A percentile compares a stretch with the other conserved stretches of the same genome.
Evolutionary conservation across 2,113 vertebrate species (phyloP).

Genomic region (Alouatta palliata): DNA sequence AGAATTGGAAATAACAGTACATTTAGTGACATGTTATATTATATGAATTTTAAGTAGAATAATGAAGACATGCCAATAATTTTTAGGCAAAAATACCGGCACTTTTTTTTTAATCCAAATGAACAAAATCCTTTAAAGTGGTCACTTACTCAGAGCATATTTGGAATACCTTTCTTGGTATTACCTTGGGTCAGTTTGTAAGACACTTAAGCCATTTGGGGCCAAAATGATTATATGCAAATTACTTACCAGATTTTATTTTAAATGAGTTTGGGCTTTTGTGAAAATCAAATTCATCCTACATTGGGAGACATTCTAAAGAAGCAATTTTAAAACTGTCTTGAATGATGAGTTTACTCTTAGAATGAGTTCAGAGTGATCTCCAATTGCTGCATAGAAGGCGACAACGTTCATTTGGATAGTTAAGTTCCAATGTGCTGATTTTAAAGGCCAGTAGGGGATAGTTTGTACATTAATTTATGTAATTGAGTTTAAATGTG

Average conservation of each 20-base stretch:
- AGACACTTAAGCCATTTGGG: neutral
- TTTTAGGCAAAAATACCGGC: constrained; percentile 44
- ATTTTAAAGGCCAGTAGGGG: constrained; percentile 16
- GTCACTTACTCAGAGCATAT: neutral
- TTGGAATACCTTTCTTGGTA: neutral
- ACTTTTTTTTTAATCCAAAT: neutral
- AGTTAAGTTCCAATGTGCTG: constrained; percentile 6
- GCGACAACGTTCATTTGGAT: neutral
- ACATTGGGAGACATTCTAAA: constrained; percentile 19
- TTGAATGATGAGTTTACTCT: constrained; percentile 23
- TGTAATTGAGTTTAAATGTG: constrained; percentile 9
- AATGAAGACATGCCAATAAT: neutral
- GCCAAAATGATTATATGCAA: constrained; percentile 43
- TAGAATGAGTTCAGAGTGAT: constrained; percentile 20
- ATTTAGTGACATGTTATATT: neutral
- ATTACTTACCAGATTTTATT: constrained; percentile 38
- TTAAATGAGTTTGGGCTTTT: constrained; percentile 5
- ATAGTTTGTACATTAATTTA: neutral
- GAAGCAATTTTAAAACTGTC: constrained; percentile 33
- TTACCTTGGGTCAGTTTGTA: constrained; percentile 13
- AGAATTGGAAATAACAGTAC: constrained; percentile 1
- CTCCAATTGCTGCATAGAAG: neutral
- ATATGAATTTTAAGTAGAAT: neutral
- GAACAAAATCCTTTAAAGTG: constrained; percentile 2
- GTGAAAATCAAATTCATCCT: constrained; percentile 19